A percentile compares a stretch with the other conserved stretches of the same genome.
phyloP scores from a whole-genome alignment of 1,140 invertebrate species.

The Matsumurasca onukii region DNA sequence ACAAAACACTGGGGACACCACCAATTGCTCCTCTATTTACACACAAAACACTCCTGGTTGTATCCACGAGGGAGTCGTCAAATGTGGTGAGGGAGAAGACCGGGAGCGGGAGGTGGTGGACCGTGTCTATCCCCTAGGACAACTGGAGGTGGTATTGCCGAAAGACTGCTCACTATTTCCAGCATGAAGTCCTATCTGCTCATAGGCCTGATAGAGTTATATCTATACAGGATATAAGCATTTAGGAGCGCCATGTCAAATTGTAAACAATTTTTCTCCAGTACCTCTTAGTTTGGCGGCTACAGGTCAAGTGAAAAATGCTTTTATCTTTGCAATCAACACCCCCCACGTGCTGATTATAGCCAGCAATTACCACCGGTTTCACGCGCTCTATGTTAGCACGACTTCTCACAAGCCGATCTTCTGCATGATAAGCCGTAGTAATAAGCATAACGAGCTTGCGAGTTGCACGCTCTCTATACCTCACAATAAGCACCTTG shows the following conservation, averaged over 20 bases:
- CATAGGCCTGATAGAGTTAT: too few relatives aligned
- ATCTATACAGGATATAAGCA: conserved; percentile 22
- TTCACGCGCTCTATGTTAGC: not conserved
- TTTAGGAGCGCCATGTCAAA: conserved; percentile 25
- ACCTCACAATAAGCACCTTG: not conserved
- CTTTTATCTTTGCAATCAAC: conserved; percentile 28
- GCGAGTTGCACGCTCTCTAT: not conserved
- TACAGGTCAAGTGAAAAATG: conserved; percentile 17
- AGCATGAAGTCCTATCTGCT: too few relatives aligned
- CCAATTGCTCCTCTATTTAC: not conserved
- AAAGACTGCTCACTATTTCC: too few relatives aligned
- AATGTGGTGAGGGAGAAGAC: not conserved
- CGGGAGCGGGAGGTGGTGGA: not conserved
- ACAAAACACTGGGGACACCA: not conserved
- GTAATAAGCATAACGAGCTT: conserved; percentile 9
- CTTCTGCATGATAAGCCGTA: conserved; percentile 25
- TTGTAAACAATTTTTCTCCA: conserved; percentile 29
- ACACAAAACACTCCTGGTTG: not conserved
- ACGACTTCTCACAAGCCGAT: too few relatives aligned
- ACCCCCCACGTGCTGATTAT: conserved; percentile 27
- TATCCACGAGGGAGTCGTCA: not conserved
- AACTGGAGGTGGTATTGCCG: too few relatives aligned
- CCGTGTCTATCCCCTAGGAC: not conserved
- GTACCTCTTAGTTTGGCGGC: conserved; percentile 11
- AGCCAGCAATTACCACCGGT: conserved; percentile 18